phyloP scores from a whole-genome alignment of 1,140 invertebrate genomes.

The Lepidurus couesii region DNA sequence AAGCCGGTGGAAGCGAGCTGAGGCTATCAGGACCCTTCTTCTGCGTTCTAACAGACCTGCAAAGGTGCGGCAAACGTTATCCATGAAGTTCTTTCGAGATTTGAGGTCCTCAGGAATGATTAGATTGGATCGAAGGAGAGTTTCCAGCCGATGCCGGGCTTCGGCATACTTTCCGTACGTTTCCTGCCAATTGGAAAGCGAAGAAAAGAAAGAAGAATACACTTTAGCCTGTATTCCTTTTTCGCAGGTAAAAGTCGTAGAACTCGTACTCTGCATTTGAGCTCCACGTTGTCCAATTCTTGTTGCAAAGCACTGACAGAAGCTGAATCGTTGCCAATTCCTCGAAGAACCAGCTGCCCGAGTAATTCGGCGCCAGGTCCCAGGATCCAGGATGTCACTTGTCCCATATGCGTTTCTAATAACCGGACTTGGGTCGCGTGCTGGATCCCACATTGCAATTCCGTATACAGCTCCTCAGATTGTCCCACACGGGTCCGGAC shows the following conservation, averaged over 20 bases:
- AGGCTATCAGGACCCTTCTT: constrained; percentile 67
- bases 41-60: constrained; percentile 66
- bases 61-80: constrained; percentile 70
- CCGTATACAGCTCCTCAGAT: constrained; percentile 32
- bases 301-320: constrained; percentile 62
- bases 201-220: too few relatives aligned
- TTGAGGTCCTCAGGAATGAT: constrained; percentile 53
- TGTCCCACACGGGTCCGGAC: constrained; percentile 30
- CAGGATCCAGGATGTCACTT: constrained; percentile 70
- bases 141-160: constrained; percentile 61
- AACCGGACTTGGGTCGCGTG: constrained; percentile 49
- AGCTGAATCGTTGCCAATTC: constrained; percentile 64
- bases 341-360: constrained; percentile 54
- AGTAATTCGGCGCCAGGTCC: constrained; percentile 65
- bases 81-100: constrained; percentile 67
- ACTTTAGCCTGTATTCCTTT: background rate
- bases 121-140: constrained; percentile 49
- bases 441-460: constrained; percentile 32
- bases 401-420: constrained; percentile 57
- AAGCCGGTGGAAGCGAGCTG: constrained; percentile 65
- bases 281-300: constrained; percentile 67
- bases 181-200: constrained; percentile 46
- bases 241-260: too few relatives aligned
- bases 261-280: constrained; percentile 61
- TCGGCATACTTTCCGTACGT: constrained; percentile 70